phyloP scores from a whole-genome alignment of 2,113 vertebrate species.

The Turdus rufiventris region DNA sequence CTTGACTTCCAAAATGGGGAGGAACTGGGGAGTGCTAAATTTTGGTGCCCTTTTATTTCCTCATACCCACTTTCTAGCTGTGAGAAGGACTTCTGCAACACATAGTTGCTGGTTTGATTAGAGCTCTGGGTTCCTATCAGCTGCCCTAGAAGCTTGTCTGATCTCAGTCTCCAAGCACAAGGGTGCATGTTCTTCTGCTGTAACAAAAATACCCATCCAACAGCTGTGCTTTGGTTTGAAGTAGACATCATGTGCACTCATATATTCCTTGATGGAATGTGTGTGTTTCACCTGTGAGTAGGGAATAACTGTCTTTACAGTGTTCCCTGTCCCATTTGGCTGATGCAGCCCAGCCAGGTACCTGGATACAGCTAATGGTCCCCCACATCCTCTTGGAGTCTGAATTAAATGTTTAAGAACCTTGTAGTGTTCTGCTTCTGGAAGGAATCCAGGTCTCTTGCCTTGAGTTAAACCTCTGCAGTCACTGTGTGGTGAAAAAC shows the following conservation, averaged over 20 bases:
- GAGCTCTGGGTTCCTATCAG: background rate
- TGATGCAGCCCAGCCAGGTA: background rate
- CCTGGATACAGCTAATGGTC: background rate
- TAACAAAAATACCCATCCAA: background rate
- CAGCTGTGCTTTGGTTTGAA: background rate
- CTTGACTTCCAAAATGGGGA: background rate
- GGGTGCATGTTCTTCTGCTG: background rate
- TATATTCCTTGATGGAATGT: background rate
- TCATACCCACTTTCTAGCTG: background rate
- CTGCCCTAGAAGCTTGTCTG: background rate
- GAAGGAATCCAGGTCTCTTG: background rate
- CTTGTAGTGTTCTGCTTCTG: background rate
- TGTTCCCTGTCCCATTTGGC: background rate
- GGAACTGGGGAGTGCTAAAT: background rate
- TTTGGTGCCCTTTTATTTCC: background rate
- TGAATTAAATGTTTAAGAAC: background rate
- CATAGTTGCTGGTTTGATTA: background rate
- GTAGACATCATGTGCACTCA: background rate
- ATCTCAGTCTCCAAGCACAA: background rate
- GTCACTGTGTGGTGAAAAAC: background rate
- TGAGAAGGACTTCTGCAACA: background rate
- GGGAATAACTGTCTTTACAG: background rate
- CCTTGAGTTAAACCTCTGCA: background rate
- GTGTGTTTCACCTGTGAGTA: background rate
- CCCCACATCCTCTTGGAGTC: background rate